These are phyloP conservation scores for Galaxias olidus DNA, from an alignment of 2,797 vertebrate species.

Conservation along the genomic window DNA sequence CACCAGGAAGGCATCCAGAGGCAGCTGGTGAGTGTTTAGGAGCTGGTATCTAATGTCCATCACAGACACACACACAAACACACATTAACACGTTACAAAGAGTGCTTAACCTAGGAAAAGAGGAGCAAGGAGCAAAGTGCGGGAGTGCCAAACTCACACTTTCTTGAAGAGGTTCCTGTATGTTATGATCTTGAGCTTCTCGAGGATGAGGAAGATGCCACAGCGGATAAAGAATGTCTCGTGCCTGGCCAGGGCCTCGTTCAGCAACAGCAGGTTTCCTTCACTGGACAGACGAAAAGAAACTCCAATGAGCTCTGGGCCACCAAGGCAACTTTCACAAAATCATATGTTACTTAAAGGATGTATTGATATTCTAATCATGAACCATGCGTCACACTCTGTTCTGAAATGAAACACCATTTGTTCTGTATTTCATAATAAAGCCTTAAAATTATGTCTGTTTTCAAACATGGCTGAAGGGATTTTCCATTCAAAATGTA, in stretches of 20 bases:
- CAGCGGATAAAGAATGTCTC: conserved; percentile 98
- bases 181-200: conserved; percentile 97
- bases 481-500: too few species aligned
- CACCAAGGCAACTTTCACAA: not conserved
- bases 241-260: conserved; percentile 88
- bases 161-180: conserved; percentile 98
- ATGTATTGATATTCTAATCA: too few species aligned
- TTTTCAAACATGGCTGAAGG: too few species aligned
- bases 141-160: conserved; percentile 81
- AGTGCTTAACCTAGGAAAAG: too few species aligned
- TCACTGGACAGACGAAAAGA: conserved; percentile 73
- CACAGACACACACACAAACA: not conserved
- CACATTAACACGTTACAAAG: too few species aligned
- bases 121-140: too few species aligned
- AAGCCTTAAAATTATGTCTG: too few species aligned
- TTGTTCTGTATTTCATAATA: too few species aligned
- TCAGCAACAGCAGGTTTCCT: conserved; percentile 91
- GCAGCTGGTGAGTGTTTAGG: conserved; percentile 91
- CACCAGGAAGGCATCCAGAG: conserved; percentile 91
- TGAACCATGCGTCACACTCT: too few species aligned
- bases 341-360: too few species aligned
- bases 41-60: conserved; percentile 81
- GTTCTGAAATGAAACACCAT: too few species aligned
- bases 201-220: conserved; percentile 96
- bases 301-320: too few species aligned